phyloP scores from a whole-genome alignment of 2,888 invertebrate species.

The Nephrotoma flavescens region DNA sequence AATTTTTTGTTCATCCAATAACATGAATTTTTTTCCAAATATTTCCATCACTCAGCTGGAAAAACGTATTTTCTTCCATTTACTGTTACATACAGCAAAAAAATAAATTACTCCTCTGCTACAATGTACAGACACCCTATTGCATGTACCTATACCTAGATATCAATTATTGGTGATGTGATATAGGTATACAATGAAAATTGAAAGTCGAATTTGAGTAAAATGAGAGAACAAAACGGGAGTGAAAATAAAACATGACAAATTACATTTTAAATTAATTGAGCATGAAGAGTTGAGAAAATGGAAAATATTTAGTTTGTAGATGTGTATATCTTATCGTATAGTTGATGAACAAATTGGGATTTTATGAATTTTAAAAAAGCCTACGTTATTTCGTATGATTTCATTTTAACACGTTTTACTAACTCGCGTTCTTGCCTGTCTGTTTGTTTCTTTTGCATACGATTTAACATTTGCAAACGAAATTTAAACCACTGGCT shows the following conservation, averaged over 20 bases:
- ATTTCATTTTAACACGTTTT: too few species aligned
- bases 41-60: background rate
- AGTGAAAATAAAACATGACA: background rate
- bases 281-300: background rate
- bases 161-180: background rate
- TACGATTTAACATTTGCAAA: too few species aligned
- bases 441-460: too few species aligned
- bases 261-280: conserved; percentile 1
- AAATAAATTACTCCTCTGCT: background rate
- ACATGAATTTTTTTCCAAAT: background rate
- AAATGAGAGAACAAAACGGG: background rate
- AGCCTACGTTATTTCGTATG: too few species aligned
- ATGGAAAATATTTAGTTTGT: background rate
- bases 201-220: background rate
- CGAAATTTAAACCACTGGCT: too few species aligned
- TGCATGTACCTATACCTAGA: background rate
- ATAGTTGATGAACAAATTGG: background rate
- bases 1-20: background rate
- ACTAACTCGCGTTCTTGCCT: too few species aligned
- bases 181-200: background rate
- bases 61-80: background rate
- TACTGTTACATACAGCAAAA: background rate
- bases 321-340: background rate
- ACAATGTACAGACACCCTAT: background rate
- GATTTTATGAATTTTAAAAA: too few species aligned